Evolutionary conservation across 2,113 vertebrate genomes (phyloP), one percentile per base, ranked within the genome.

Genomic region (Agapornis roseicollis): DNA sequence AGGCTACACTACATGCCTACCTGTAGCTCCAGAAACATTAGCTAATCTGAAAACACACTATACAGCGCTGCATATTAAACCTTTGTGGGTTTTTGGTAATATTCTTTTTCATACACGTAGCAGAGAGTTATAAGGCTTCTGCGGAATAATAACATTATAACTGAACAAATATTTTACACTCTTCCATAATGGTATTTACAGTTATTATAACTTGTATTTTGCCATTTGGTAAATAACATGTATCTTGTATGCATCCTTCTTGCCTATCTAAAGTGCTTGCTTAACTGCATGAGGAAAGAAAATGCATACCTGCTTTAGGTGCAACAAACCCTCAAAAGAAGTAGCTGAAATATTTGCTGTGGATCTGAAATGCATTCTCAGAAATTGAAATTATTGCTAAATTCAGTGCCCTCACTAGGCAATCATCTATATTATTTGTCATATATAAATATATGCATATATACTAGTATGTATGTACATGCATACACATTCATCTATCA

Each of bases 101-200:
- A 77, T 86, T 70, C 65, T 94, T 97, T 95, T 96, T 89, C 97
- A 92, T 90, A 96, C 93, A 96, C 7, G 89, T 97, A 98, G 97
- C 97, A 94, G 89, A 97, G 89, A 95, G 91, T 89, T 95, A 95
- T 98, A 98, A 98, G 98, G 98, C 98, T 98, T 98, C 96, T 94
- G 97, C 65, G 98, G 97, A 98, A 97, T 95, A 96, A 96, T 89
- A 69, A 96, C 60, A 95, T 96, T 90, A 95, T 93, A 96, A 97
- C 63, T 85, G 93, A 97, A 97, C 96, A 97, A 97, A 97, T 97
- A 98, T 95, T 96, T 97, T 97, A 97, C 97, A 98, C 87, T 97
- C 97, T 96, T 87, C 56, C 66, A 33, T 64, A 89, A 81, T 52
- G 89, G n/a, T 97, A 97, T 97, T 96, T 97, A 98, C 97, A 98